Conservation (phyloP, 2,888 invertebrate species). For the Camptogramma bilineatum region DNA sequence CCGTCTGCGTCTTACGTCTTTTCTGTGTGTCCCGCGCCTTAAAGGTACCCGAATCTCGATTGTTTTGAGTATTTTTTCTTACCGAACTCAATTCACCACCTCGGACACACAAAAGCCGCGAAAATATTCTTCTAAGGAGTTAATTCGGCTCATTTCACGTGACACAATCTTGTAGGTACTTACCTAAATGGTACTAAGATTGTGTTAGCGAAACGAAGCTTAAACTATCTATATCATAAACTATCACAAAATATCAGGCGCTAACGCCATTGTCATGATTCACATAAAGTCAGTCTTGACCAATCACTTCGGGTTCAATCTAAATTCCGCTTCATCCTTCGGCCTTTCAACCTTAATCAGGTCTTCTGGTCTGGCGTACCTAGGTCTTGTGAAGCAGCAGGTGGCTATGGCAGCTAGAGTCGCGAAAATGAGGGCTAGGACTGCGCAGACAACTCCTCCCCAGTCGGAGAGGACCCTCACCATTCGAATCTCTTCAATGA, state of each 20-base stretch:
- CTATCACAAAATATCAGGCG: not conserved
- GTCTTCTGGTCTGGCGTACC: conserved; percentile 58
- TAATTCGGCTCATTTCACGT: no score
- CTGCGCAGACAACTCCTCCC: conserved; percentile 71
- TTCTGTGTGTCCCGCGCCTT: no score
- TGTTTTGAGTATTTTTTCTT: no score
- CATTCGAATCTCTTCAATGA: conserved; percentile 82
- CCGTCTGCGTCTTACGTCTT: no score
- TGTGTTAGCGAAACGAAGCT: no score
- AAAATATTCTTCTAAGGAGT: no score
- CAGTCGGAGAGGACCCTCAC: conserved; percentile 70
- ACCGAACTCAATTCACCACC: no score
- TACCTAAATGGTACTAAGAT: no score
- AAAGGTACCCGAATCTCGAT: no score
- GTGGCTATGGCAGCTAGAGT: conserved; percentile 75
- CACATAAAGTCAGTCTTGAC: not conserved
- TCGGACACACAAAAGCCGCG: no score
- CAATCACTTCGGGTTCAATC: conserved; percentile 39
- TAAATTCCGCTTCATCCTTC: conserved; percentile 66
- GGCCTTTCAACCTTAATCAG: conserved; percentile 52
- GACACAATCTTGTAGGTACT: no score
- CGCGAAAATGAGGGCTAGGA: conserved; percentile 79
- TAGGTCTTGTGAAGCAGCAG: conserved; percentile 57
- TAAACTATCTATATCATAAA: not conserved
- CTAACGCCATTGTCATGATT: conserved; percentile 5